Base-by-base conservation (phyloP, 2,113 vertebrate genomes). In the Catharus minimus region DNA sequence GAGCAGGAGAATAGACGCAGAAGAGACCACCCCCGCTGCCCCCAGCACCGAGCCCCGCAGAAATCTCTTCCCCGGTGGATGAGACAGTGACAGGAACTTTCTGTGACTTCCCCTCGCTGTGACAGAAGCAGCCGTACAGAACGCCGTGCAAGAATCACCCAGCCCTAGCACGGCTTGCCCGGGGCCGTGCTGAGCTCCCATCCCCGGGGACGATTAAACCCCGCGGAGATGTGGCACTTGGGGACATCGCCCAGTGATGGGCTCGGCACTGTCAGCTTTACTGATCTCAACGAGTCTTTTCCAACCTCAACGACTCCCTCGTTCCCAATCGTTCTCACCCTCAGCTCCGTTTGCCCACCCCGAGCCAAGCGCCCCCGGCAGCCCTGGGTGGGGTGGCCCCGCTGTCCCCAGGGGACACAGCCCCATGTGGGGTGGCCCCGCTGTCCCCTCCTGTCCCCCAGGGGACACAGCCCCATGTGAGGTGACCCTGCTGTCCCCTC, bases 41-140 rank as follows among this genome's bases (percentile, higher is more conserved):
- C 30, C 38, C 53, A 3, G 44, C 27, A 36, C 53, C 12, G 1
- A 69, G 33, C 30, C 64, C 0, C n/a, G 44, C 49, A 15, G 32
- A 15, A 56, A 50, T 7, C 15, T 39, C 24, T 9, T 12, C 13
- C 56, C 10, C 24, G 0, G 14, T 4, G 19, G 30, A 21, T 1
- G 21, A 30, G 50, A 3, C 38, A 27, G 13, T 1, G 13, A 10
- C 4, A 1, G 5, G 24, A 73, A 77, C 58, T 79, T 75, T 22
- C 23, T 22, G 55, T 43, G n/a, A 0, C 38, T 69, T 60, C 20
- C 24, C 75, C 38, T 8, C 3, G 7, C 33, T 52, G 36, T 36
- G 3, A 5, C 30, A 9, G 14, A 1, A 5, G 32, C 49, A 2
- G 0, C 7, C 2, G 39, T 0, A 1, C 28, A 8, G 60, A 15